phyloP scores from a whole-genome alignment of 1,140 invertebrate genomes.

The Diabrotica undecimpunctata region DNA sequence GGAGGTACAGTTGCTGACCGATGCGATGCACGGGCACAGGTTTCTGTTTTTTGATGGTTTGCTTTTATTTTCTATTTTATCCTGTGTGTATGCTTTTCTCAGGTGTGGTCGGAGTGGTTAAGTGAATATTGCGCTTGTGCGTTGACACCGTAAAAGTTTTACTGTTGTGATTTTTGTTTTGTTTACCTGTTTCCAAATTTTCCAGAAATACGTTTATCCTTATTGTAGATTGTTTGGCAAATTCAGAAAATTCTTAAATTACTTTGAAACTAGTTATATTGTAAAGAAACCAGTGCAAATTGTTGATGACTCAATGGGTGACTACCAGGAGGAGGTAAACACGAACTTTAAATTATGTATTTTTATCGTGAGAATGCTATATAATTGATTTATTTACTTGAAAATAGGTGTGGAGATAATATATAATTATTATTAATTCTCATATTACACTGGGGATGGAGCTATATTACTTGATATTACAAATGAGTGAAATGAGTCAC shows the following conservation, averaged over 20 bases:
- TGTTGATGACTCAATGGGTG: constrained; percentile 18
- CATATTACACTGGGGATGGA: too few species aligned
- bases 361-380: too few species aligned
- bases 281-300: neutral
- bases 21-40: neutral
- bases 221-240: too few species aligned
- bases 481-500: too few species aligned
- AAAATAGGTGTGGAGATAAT: too few species aligned
- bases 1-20: neutral
- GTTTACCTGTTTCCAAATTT: neutral
- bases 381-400: too few species aligned
- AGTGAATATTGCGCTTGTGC: neutral
- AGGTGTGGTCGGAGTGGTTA: constrained; percentile 7
- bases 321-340: constrained; percentile 17
- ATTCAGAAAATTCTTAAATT: too few species aligned
- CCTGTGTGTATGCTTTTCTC: neutral
- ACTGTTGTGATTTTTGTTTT: neutral
- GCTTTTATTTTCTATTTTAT: neutral
- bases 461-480: too few species aligned
- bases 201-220: neutral
- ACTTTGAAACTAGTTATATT: too few species aligned
- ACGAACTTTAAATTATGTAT: neutral
- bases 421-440: too few species aligned
- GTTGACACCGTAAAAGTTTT: neutral
- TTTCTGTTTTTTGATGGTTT: too few species aligned